Evolutionary conservation across 2,113 vertebrate genomes (phyloP), one percentile per base, ranked within the genome.

Genomic region (Isurus oxyrinchus): DNA sequence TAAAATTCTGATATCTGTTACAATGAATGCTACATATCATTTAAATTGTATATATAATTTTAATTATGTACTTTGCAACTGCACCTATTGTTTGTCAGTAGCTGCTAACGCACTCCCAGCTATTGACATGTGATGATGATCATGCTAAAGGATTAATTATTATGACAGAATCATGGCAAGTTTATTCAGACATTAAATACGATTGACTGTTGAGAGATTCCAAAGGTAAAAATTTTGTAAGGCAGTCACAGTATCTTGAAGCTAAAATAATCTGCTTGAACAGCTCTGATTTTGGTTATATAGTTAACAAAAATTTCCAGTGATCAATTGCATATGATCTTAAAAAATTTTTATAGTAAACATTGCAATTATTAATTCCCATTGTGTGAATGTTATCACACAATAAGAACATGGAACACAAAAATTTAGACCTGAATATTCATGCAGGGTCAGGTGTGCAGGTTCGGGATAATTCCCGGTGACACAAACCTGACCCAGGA

Each of bases 151-250:
- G 25, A 69, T 69, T 44, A 55, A 55, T 35, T 49, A 95, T 19
- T 72, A 44, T 69, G 94, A 27, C 66, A 95, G 25, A 76, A 72
- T 72, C 23, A 72, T 40, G 19, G 7, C 5, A 35, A 72, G 27
- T 95, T 95, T 95, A 95, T 55, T 55, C 61, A 95, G 67, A 76
- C 40, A 95, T 69, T 76, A 95, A 35, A 53, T 72, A 11, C 94
- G 55, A 49, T 49, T 95, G 94, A 95, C 76, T 95, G 94, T 49
- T 95, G 94, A 55, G 94, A 72, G 49, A 72, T 72, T 95, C 44
- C 25, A 53, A 40, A 2, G 7, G 67, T 23, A 95, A 44, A 31
- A 35, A 35, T 69, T 31, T 72, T 49, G 55, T 35, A 95, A 72
- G 21, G 13, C 67, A 95, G 49, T 76, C 23, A 35, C 3, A 27